phyloP scores from a whole-genome alignment of 2,888 invertebrate genomes.

The Piscicola geometra region DNA sequence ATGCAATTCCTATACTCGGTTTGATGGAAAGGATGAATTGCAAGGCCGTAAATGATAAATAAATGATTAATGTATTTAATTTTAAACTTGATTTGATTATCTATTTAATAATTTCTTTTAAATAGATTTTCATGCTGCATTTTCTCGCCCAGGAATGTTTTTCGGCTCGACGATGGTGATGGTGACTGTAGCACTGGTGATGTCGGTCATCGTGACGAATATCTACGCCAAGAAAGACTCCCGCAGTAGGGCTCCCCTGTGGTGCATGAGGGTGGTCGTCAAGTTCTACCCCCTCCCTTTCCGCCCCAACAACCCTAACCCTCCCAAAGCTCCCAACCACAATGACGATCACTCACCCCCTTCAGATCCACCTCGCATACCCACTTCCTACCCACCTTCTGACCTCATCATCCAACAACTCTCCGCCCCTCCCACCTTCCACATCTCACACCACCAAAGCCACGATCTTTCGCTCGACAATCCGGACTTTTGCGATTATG shows the following conservation, averaged over 20 bases:
- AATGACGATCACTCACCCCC: neutral
- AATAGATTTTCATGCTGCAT: too few relatives aligned
- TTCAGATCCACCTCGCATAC: neutral
- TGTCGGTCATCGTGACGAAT: slow-evolving; percentile 44
- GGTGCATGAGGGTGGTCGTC: slow-evolving; percentile 39
- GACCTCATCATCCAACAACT: slow-evolving; percentile 8
- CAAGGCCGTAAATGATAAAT: too few relatives aligned
- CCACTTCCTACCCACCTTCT: neutral
- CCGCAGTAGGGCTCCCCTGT: slow-evolving; percentile 35
- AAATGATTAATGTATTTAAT: too few relatives aligned
- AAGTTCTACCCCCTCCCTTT: slow-evolving; percentile 35
- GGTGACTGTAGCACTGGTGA: slow-evolving; percentile 45
- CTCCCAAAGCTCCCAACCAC: neutral
- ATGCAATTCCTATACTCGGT: slow-evolving; percentile 44
- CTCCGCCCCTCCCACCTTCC: slow-evolving; percentile 4
- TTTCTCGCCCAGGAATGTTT: slow-evolving; percentile 43
- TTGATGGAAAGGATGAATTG: neutral
- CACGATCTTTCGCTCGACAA: neutral
- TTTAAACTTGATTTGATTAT: too few relatives aligned
- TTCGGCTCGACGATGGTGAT: slow-evolving; percentile 45
- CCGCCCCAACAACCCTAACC: neutral
- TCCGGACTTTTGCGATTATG: neutral
- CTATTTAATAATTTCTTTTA: too few relatives aligned
- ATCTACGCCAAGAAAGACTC: slow-evolving; percentile 44
- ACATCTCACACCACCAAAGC: neutral